These are phyloP conservation scores for Desoria tigrina DNA, from an alignment of 2,888 invertebrate genomes.

Conservation along the genomic window DNA sequence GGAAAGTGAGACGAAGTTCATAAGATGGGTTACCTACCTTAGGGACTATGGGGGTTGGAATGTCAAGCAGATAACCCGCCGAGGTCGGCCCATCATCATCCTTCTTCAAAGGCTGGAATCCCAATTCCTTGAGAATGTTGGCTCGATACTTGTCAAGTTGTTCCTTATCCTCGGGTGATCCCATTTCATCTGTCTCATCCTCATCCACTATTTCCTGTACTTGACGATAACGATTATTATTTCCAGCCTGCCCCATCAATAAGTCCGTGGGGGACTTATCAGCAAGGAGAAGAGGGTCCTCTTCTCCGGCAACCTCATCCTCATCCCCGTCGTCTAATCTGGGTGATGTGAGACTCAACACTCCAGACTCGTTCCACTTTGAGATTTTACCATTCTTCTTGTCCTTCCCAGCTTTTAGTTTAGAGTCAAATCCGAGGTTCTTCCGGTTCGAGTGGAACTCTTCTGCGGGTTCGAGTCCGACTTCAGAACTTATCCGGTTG, in stretches of 20 bases:
- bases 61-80: not conserved
- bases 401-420: too few species aligned
- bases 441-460: too few species aligned
- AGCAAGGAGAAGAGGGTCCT: slow-evolving; percentile 1
- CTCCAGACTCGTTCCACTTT: too few species aligned
- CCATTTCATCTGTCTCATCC: slow-evolving; percentile 18
- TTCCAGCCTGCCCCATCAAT: not conserved
- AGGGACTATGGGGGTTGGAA: not conserved
- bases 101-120: slow-evolving; percentile 11
- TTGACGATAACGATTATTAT: not conserved
- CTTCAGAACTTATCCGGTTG: too few species aligned
- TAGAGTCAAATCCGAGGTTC: too few species aligned
- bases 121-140: slow-evolving; percentile 31
- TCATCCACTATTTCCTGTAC: slow-evolving; percentile 16
- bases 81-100: not conserved
- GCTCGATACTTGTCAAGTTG: slow-evolving; percentile 24
- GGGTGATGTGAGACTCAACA: too few species aligned
- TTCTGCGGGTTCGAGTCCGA: too few species aligned
- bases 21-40: slow-evolving; percentile 4
- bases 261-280: not conserved
- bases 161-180: not conserved
- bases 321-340: not conserved
- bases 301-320: not conserved
- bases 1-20: not conserved
- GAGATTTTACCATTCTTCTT: too few species aligned